phyloP scores from a whole-genome alignment of 2,888 invertebrate species.

The Cabera pusaria region DNA sequence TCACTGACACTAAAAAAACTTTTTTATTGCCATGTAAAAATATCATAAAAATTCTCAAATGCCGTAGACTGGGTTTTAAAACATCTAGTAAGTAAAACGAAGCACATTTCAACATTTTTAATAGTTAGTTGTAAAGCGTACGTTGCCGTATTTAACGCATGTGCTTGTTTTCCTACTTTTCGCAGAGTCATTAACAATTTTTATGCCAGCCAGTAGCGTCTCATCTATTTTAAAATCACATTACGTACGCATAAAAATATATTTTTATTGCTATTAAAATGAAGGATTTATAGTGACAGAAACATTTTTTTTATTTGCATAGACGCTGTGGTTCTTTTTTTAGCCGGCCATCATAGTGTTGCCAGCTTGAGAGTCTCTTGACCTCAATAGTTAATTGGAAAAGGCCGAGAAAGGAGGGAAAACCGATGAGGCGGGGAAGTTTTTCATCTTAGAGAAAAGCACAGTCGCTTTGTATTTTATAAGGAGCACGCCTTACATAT shows the following conservation, averaged over 20 bases:
- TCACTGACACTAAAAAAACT: conserved; percentile 25
- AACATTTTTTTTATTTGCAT: conserved; percentile 13
- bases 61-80: conserved; percentile 56
- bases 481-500: conserved; percentile 2
- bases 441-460: conserved; percentile 11
- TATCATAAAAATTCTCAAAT: conserved; percentile 32
- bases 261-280: conserved; percentile 24
- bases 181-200: conserved; percentile 17
- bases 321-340: conserved; percentile 22
- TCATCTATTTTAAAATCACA: conserved; percentile 20
- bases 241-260: conserved; percentile 20
- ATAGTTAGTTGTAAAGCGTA: conserved; percentile 5
- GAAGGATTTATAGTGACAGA: conserved; percentile 19
- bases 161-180: conserved; percentile 16
- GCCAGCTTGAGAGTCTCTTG: conserved; percentile 24
- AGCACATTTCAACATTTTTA: conserved; percentile 21
- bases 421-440: conserved; percentile 17
- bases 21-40: conserved; percentile 31
- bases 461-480: conserved; percentile 7
- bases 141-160: conserved; percentile 10
- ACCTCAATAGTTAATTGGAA: conserved; percentile 36
- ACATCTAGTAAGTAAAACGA: conserved; percentile 22
- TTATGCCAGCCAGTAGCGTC: conserved; percentile 19
- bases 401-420: conserved; percentile 25
- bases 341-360: conserved; percentile 25